A percentile compares a stretch with the other conserved stretches of the same genome.
phyloP scores from a whole-genome alignment of 1,140 invertebrate species.

The Listronotus bonariensis region DNA sequence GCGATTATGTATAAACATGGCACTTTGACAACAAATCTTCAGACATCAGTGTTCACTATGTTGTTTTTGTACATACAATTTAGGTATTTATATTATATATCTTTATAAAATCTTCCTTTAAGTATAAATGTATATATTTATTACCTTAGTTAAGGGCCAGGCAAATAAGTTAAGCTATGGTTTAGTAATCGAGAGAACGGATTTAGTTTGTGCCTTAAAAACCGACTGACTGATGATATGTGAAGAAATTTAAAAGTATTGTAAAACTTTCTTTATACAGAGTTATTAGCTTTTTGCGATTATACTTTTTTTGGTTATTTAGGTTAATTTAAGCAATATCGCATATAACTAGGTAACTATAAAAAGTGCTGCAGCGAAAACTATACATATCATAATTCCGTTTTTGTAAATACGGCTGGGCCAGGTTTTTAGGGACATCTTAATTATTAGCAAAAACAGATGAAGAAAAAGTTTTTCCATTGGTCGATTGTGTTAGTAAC shows the following conservation, averaged over 20 bases:
- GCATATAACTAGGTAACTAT: no score
- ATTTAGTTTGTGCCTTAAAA: constrained; percentile 25
- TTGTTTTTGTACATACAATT: constrained; percentile 20
- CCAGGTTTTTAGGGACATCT: no score
- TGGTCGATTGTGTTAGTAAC: no score
- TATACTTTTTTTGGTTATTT: not conserved
- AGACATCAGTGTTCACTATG: not conserved
- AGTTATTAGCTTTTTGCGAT: not conserved
- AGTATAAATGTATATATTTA: constrained; percentile 21
- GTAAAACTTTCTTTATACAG: not conserved
- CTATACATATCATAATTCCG: no score
- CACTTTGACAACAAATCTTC: constrained; percentile 12
- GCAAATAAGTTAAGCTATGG: constrained; percentile 7
- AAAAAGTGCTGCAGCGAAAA: no score
- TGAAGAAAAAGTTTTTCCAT: no score
- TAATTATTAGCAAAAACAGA: no score
- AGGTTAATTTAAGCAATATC: not conserved
- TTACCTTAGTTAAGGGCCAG: constrained; percentile 10
- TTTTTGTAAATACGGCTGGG: no score
- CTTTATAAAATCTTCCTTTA: constrained; percentile 13
- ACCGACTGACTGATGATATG: constrained; percentile 12
- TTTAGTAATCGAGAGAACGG: constrained; percentile 10
- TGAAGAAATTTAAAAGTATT: not conserved
- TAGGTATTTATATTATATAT: constrained; percentile 22
- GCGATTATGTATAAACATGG: not conserved